Percentiles rank a stretch among this genome's conserved stretches.
Conservation (phyloP, 53 echinoderm and acorn worm genomes). For the Holothuria leucospilota region DNA sequence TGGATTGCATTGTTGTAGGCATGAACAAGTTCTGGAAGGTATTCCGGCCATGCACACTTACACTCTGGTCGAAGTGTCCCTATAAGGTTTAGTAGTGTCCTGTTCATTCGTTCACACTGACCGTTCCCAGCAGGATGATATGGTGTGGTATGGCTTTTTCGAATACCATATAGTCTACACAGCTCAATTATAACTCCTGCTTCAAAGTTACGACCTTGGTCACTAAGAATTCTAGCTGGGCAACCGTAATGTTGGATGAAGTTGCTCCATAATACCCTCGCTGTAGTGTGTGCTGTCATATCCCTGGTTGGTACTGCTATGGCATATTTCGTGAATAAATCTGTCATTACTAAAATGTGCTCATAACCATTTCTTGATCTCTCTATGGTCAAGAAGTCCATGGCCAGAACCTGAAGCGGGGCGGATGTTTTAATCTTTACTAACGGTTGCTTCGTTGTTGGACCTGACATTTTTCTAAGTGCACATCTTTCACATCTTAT, state of each 20-base stretch:
- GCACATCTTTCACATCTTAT: neutral
- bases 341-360: conserved; percentile 23
- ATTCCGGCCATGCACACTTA: neutral
- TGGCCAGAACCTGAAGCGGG: conserved; percentile 1
- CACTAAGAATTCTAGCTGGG: neutral
- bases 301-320: conserved; percentile 1
- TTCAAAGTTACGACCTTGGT: conserved; percentile 18
- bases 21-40: neutral
- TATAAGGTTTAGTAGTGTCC: neutral
- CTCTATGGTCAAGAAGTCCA: conserved; percentile 12
- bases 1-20: conserved; percentile 8
- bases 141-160: neutral
- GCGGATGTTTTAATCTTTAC: neutral
- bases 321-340: neutral
- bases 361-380: neutral
- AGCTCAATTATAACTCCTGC: neutral
- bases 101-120: neutral
- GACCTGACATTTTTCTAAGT: neutral
- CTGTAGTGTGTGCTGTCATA: neutral
- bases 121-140: conserved; percentile 19
- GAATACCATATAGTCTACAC: neutral
- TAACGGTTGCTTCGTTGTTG: neutral
- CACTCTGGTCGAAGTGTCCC: neutral
- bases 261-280: neutral
- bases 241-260: neutral